Evolutionary conservation across 2,113 vertebrate genomes (phyloP), one percentile per base, ranked within the genome.

Genomic region (Entosphenus tridentatus): DNA sequence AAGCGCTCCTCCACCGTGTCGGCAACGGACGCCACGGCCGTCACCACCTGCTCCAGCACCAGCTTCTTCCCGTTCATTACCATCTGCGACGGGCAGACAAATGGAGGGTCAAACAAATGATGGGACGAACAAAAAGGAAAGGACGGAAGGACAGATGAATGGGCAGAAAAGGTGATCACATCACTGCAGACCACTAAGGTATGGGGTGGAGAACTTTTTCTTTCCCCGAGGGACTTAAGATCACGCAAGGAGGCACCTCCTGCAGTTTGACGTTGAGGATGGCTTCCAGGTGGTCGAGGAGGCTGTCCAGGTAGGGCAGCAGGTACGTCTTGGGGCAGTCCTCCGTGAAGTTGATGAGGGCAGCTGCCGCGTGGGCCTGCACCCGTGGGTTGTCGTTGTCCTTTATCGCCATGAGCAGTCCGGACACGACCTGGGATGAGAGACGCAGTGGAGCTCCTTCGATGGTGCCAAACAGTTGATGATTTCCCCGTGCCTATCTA

Each of bases 1-100:
- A 98, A 98, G 73, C 89, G 95, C 77, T 98, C 92, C 78, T 96
- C 92, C 6, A 89, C 92, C 1, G 93, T 97, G 80, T 98, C 93
- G 2, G 93, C 93, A 77, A 98, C 93, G 1, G 93, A 98, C 2
- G 93, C 93, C 70, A 98, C 96, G 72, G 93, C 96, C 1, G 93
- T 98, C 80, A 98, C 93, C 74, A 98, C 92, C 81, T 98, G 93
- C 78, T 98, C 93, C 82, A 98, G 80, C 69, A 98, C 93, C 75
- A 98, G 81, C 68, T 98, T 98, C 70, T 88, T 96, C 71, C 93
- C 93, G 78, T 96, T 96, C 78, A 96, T 89, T 78, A 97, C 88
- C 75, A 98, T 75, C 93, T 98, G 74, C n/a, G 69, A 73, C 72
- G 18, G 67, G 56, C 74, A 69, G 59, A 69, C 70, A 54, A 65